Evolutionary conservation across 2,113 vertebrate genomes (phyloP), one percentile per base, ranked within the genome.

Genomic region (Gnathonemus longibarbis): DNA sequence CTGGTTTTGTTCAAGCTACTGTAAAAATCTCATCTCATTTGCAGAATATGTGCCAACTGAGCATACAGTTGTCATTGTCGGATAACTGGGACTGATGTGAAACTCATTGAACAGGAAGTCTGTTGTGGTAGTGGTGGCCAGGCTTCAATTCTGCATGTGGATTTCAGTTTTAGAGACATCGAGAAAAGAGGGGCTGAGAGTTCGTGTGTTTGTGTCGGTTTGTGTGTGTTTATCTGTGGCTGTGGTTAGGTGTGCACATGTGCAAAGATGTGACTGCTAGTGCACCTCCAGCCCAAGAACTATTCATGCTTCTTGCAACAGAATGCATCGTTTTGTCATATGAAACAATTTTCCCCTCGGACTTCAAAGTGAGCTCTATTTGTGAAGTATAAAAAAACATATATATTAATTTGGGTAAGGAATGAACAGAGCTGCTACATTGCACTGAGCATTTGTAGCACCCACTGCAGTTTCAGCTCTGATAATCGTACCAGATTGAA

Each of bases 41-140:
- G 77, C 52, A 62, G 49, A 31, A 58, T 89, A 35, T 89, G 39
- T 89, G 89, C 39, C 39, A 13, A 46, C 27, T 10, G 31, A 83
- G 31, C 35, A 46, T 48, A 45, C n/a, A 48, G 58, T 24, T 83
- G 42, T 11, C 84, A 56, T 88, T 93, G 92, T 93, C 66, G 90
- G 93, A 94, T 93, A 95, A 94, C 94, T 91, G 88, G 77, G 92
- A 91, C 53, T 49, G 90, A 92, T 93, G 89, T 90, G 94, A 95
- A 95, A 94, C 93, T 90, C 91, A 93, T 90, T 91, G 92, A 95
- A 94, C 95, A 96, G 96, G 95, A 96, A 96, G 96, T 95, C 92
- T 93, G 95, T 95, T 96, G 95, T 95, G 95, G 95, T 93, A 94
- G 93, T 89, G 50, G 94, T 92, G 95, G 95, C 93, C 93, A 93